phyloP scores from a whole-genome alignment of 2,797 vertebrate genomes.

The Sciurus carolinensis region DNA sequence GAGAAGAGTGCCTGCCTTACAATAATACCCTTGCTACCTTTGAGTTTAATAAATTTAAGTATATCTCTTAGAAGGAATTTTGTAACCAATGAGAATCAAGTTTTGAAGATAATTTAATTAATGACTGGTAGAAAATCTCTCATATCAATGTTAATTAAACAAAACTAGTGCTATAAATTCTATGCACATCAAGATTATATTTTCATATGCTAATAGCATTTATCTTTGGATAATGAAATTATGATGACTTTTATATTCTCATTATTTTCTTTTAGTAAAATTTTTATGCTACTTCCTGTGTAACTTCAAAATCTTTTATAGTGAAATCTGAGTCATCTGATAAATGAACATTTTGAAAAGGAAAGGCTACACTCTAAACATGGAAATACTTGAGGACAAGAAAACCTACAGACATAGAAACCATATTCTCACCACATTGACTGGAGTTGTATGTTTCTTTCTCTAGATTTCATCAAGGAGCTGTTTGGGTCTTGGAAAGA shows the following conservation, averaged over 20 bases:
- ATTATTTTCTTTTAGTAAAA: constrained; percentile 3
- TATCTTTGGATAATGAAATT: constrained; percentile 36
- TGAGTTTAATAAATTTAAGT: constrained; percentile 20
- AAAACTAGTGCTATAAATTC: constrained; percentile 38
- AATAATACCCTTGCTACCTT: background rate
- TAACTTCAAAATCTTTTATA: constrained; percentile 45
- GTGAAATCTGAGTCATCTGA: constrained; percentile 5
- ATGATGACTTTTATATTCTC: constrained; percentile 6
- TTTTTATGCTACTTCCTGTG: constrained; percentile 10
- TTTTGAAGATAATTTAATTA: constrained; percentile 31
- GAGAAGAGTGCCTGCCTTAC: background rate
- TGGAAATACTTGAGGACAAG: background rate
- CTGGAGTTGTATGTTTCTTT: background rate
- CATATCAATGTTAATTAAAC: constrained; percentile 6
- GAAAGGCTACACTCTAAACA: constrained; percentile 4
- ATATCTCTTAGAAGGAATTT: constrained; percentile 6
- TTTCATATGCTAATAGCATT: constrained; percentile 40
- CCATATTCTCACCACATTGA: background rate
- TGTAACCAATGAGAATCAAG: background rate
- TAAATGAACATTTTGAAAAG: background rate
- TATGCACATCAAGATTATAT: background rate
- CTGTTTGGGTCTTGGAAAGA: background rate
- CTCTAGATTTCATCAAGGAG: background rate
- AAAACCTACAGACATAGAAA: background rate
- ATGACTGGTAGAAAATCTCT: constrained; percentile 9